phyloP scores from a whole-genome alignment of 2,113 vertebrate species.

The Pseudorectes ferrugineus region DNA sequence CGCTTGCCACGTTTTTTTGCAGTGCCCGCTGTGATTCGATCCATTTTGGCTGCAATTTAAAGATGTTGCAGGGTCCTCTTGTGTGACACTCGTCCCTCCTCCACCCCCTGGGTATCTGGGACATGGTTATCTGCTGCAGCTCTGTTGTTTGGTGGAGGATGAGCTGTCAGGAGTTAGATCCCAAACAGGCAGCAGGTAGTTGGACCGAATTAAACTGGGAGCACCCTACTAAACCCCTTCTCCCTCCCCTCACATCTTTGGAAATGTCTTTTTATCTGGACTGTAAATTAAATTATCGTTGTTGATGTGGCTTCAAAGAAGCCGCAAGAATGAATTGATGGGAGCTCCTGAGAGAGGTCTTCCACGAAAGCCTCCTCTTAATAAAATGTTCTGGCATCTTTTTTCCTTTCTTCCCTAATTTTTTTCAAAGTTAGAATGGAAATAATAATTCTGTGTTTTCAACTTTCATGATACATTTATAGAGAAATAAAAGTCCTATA shows the following conservation, averaged over 20 bases:
- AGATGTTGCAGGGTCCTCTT: background rate
- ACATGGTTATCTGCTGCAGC: background rate
- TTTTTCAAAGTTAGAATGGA: background rate
- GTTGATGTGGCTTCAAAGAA: constrained; percentile 9
- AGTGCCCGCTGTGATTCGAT: background rate
- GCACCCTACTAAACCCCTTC: background rate
- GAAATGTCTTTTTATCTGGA: background rate
- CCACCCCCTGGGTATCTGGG: background rate
- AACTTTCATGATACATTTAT: background rate
- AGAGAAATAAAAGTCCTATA: background rate
- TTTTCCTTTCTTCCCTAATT: background rate
- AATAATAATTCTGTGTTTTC: background rate
- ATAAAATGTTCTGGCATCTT: background rate
- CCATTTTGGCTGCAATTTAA: background rate
- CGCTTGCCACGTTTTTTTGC: rapidly evolving
- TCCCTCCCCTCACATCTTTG: background rate
- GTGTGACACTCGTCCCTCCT: background rate
- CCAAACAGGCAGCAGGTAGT: background rate
- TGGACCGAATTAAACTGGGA: background rate
- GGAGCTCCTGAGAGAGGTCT: background rate
- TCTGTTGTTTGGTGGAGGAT: background rate
- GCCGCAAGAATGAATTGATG: background rate
- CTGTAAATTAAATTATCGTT: background rate
- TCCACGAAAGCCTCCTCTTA: background rate
- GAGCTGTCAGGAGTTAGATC: background rate